Base-by-base conservation (phyloP, 2,797 vertebrate species). In the Sternarchorhynchus goeldii region DNA sequence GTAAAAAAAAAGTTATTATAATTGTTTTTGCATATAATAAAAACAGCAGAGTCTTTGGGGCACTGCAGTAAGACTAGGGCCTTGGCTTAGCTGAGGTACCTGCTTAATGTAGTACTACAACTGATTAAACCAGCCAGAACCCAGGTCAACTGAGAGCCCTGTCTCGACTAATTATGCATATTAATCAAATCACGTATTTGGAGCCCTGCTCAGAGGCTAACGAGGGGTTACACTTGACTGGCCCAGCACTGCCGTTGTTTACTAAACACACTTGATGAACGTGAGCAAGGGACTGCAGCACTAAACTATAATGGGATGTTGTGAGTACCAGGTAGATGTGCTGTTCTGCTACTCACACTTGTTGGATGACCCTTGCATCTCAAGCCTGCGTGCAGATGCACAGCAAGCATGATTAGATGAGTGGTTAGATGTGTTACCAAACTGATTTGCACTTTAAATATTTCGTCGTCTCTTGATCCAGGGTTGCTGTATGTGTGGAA, bases 101-200 rank as follows among this genome's bases (percentile, higher is more conserved):
- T 3, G 1, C n/a, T 57, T 34, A 66, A 7, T 58, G 34, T 57
- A 56, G 73, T 63, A 60, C 60, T 36, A 39, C 55, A 55, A 36
- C 60, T 39, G 64, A 76, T 79, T 67, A 79, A 79, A 77, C 58
- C 21, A 34, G 31, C 36, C 71, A 25, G 25, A 63, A 64, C 69
- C 31, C 55, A 59, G 73, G 73, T 70, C 78, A 80, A 32, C 50
- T 70, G 32, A 81, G 75, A 68, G 60, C 60, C 75, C 39, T 39
- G 20, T 7, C 57, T 53, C 31, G 31, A 36, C 62, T 72, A 75
- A 80, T 82, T 80, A 60, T 34, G 34, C 32, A 21, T 71, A 62
- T 80, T 75, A 71, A 77, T 64, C 72, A 72, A 78, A 78, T 75
- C 57, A 69, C n/a, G 63, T 25, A 58, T 67, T 69, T 56, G 10